Evolutionary conservation across 23 tunicate genomes (phyloP).

Genomic region (Diplosoma virens): DNA sequence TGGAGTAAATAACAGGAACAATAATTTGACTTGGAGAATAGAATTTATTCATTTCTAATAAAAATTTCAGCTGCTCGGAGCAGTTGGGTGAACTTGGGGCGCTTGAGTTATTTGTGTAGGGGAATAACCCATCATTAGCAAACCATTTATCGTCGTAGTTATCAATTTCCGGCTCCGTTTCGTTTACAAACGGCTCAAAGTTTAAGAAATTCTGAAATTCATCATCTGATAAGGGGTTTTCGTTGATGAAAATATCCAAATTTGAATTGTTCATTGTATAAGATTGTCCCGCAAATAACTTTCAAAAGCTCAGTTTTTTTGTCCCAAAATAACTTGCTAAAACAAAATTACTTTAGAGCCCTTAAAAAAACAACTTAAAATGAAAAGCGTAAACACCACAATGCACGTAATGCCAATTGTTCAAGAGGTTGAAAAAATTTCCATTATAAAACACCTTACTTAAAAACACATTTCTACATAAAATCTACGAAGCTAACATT

Average conservation of each 20-base stretch:
- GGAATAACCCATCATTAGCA: neutral
- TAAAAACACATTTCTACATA: too few relatives aligned
- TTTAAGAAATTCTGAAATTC: neutral
- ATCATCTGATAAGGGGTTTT: neutral
- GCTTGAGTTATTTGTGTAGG: slow-evolving; percentile 3
- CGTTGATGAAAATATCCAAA: neutral
- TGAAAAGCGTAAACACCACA: too few relatives aligned
- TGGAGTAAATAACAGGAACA: slow-evolving; percentile 53
- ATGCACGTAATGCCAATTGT: too few relatives aligned
- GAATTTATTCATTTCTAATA: slow-evolving; percentile 30
- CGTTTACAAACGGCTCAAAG: neutral
- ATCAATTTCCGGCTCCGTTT: neutral
- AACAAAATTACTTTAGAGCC: too few relatives aligned
- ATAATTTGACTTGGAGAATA: slow-evolving; percentile 49
- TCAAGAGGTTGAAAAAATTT: too few relatives aligned
- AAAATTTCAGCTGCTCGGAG: slow-evolving; percentile 30
- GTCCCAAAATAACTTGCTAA: too few relatives aligned
- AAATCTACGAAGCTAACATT: too few relatives aligned
- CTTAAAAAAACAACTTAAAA: too few relatives aligned
- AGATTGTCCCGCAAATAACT: too few relatives aligned
- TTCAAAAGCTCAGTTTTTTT: too few relatives aligned
- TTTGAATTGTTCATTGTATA: neutral
- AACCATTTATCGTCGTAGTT: neutral
- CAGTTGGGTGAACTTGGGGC: slow-evolving; percentile 16
- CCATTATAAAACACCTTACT: too few relatives aligned